A percentile compares a stretch with the other conserved stretches of the same genome.
Evolutionary conservation across 2,797 vertebrate species (phyloP).

Genomic region (Siniperca undulata): DNA sequence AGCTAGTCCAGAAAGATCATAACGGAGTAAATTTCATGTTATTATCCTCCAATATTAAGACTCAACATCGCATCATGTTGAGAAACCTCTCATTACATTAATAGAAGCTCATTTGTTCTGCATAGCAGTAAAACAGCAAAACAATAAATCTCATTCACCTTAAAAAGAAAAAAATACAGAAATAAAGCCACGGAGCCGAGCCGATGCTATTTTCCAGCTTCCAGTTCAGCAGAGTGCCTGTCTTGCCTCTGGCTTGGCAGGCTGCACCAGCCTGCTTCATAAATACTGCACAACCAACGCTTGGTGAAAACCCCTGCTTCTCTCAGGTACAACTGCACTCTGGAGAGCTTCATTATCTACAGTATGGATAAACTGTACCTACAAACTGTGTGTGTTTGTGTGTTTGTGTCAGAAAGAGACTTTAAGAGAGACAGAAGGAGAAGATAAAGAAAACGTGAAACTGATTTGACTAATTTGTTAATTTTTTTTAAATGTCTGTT

Average conservation of each 20-base stretch:
- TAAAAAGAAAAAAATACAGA: slow-evolving; percentile 15
- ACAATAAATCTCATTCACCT: slow-evolving; percentile 45
- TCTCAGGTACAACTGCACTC: slow-evolving; percentile 81
- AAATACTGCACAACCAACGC: slow-evolving; percentile 77
- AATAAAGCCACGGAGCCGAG: slow-evolving; percentile 49
- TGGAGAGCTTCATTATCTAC: slow-evolving; percentile 76
- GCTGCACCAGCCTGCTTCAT: slow-evolving; percentile 77
- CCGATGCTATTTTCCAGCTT: slow-evolving; percentile 60
- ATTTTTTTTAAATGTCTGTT: not conserved
- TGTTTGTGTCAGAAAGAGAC: slow-evolving; percentile 50
- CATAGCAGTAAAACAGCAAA: slow-evolving; percentile 26
- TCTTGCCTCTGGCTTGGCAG: slow-evolving; percentile 77
- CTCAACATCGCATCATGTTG: not conserved
- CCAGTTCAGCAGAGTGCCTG: slow-evolving; percentile 72
- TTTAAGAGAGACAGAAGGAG: not conserved
- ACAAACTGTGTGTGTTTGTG: slow-evolving; percentile 49
- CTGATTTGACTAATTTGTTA: slow-evolving; percentile 1
- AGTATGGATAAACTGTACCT: slow-evolving; percentile 64
- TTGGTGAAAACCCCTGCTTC: slow-evolving; percentile 74
- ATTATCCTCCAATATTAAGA: slow-evolving; percentile 28
- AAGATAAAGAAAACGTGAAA: not conserved
- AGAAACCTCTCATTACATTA: slow-evolving; percentile 9
- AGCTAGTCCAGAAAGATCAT: slow-evolving; percentile 28
- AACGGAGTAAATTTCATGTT: slow-evolving; percentile 9
- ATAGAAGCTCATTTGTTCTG: not conserved